A percentile compares a stretch with the other conserved stretches of the same genome.
Conservation (phyloP, 2,888 invertebrate species). For the Rhogogaster chlorosoma region DNA sequence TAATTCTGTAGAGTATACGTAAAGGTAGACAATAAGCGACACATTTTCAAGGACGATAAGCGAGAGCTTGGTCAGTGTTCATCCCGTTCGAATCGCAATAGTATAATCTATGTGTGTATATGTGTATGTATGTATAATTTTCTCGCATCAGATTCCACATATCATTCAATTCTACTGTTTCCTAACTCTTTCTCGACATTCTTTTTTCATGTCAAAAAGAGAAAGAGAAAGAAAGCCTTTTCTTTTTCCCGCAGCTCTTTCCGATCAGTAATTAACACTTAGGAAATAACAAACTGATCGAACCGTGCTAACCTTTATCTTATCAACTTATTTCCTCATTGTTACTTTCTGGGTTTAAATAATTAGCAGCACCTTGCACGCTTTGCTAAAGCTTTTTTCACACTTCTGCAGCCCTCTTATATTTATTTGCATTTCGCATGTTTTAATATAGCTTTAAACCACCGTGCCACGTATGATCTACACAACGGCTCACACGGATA, state of each 20-base stretch:
- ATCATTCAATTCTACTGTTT: not conserved
- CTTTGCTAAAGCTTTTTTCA: not conserved
- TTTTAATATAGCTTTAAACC: not conserved
- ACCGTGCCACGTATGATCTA: not conserved
- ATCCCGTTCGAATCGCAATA: not conserved
- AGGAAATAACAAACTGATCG: not conserved
- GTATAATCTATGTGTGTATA: not conserved
- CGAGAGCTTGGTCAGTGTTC: not conserved
- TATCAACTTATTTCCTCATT: not conserved
- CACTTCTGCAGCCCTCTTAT: not conserved
- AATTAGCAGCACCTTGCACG: not conserved
- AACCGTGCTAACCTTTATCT: not conserved
- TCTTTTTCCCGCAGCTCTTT: not conserved
- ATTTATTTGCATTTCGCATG: not conserved
- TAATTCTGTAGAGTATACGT: not conserved
- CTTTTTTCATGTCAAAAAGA: not conserved
- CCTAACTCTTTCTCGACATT: not conserved
- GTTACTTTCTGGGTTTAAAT: not conserved
- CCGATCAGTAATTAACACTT: not conserved
- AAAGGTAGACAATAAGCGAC: not conserved
- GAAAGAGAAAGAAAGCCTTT: not conserved
- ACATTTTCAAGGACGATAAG: not conserved
- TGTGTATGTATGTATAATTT: not conserved
- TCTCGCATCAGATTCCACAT: not conserved
- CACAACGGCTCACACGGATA: not conserved